Evolutionary conservation across 2,888 invertebrate species (phyloP).

Genomic region (Halictus ligatus): DNA sequence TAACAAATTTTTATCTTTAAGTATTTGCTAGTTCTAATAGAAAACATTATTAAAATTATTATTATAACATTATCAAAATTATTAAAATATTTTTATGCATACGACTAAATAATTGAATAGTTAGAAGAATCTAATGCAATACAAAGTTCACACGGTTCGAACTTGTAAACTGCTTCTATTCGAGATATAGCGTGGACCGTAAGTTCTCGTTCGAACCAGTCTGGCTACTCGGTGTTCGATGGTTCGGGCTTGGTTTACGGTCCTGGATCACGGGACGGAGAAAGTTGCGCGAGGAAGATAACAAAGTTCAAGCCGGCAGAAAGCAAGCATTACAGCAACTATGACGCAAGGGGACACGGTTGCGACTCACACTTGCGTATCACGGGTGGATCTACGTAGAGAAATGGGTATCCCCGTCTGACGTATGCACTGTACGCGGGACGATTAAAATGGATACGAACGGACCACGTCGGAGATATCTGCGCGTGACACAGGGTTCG

Average conservation of each 20-base stretch:
- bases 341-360: constrained; percentile 43
- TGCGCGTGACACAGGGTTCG: background rate
- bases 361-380: constrained; percentile 39
- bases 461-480: background rate
- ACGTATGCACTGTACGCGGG: constrained; percentile 31
- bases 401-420: constrained; percentile 28
- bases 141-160: background rate
- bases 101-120: background rate
- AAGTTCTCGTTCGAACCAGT: background rate
- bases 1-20: too few relatives aligned
- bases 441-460: constrained; percentile 22
- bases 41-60: background rate
- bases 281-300: constrained; percentile 5
- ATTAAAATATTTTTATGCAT: background rate
- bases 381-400: constrained; percentile 34
- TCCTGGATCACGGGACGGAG: background rate
- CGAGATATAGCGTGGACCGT: background rate
- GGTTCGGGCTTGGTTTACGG: background rate
- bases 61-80: background rate
- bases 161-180: background rate
- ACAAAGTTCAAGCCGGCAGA: constrained; percentile 20
- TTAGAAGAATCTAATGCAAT: background rate
- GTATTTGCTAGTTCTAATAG: too few relatives aligned
- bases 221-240: background rate
- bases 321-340: constrained; percentile 19